Conservation (phyloP, 2,888 invertebrate species). For the Thysanoteuthis rhombus region DNA sequence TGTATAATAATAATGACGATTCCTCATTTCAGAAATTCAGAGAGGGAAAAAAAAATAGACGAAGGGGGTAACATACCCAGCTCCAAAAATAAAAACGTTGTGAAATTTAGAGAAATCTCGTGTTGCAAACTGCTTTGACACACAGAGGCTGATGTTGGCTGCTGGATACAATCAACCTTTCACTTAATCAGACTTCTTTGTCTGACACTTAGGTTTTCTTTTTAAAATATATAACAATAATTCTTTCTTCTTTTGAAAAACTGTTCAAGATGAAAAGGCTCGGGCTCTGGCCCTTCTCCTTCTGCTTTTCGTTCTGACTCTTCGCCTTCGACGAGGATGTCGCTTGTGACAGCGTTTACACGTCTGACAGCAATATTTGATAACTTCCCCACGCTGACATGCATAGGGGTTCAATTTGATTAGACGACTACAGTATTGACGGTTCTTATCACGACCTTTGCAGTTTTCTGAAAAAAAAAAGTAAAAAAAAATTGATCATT, state of each 20-base stretch:
- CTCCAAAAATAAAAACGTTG: too few species aligned
- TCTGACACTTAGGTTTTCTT: too few species aligned
- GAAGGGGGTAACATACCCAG: too few species aligned
- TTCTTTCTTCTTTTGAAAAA: not conserved
- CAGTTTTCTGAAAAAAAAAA: not conserved
- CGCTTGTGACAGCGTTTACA: constrained; percentile 33
- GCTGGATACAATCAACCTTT: not conserved
- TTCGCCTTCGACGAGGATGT: not conserved
- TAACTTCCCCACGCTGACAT: constrained; percentile 37
- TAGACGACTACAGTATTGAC: constrained; percentile 39
- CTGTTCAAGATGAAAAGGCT: not conserved
- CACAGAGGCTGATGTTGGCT: not conserved
- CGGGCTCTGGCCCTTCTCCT: not conserved
- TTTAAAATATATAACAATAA: too few species aligned
- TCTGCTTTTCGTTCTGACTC: not conserved
- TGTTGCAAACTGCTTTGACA: too few species aligned
- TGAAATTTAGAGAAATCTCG: too few species aligned
- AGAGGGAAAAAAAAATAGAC: too few species aligned
- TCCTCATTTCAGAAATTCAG: too few species aligned
- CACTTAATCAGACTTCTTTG: not conserved
- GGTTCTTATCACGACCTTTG: constrained; percentile 38
- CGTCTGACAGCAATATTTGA: constrained; percentile 43
- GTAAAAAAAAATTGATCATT: not conserved
- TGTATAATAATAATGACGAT: too few species aligned
- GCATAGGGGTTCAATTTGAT: constrained; percentile 40